Evolutionary conservation across 2,797 vertebrate genomes (phyloP).

Genomic region (Notoglanidium macrostoma): DNA sequence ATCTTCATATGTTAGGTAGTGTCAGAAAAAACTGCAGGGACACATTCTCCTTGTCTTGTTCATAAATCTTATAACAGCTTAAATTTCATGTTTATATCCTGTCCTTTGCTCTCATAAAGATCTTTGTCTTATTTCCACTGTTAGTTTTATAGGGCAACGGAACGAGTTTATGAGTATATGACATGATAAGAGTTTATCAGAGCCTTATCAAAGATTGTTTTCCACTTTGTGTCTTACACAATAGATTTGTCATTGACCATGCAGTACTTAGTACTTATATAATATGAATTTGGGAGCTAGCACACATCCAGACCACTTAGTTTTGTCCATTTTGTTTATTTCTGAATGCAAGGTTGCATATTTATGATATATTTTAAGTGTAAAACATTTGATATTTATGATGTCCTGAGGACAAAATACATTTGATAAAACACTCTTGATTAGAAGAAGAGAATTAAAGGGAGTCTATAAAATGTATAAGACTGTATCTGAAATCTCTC

Average conservation of each 20-base stretch:
- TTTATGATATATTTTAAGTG: neutral
- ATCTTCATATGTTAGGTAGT: slow-evolving; percentile 14
- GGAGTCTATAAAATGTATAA: neutral
- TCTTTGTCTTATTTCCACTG: neutral
- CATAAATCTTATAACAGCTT: neutral
- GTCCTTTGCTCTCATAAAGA: neutral
- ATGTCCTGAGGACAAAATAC: neutral
- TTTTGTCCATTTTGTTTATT: neutral
- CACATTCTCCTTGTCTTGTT: slow-evolving; percentile 33
- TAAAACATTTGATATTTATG: neutral
- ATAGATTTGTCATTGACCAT: neutral
- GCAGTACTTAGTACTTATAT: neutral
- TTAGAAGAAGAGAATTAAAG: neutral
- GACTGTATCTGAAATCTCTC: neutral
- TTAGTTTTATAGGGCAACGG: neutral
- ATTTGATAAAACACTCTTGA: neutral
- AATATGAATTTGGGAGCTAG: too few species aligned
- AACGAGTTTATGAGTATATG: neutral
- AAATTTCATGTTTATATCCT: neutral
- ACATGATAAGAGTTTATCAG: neutral
- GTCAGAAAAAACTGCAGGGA: neutral
- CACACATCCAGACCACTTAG: neutral
- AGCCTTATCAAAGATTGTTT: neutral
- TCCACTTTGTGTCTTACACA: neutral
- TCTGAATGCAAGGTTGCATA: neutral